Percentiles rank a stretch among this genome's conserved stretches.
Conservation (phyloP, 2,797 vertebrate genomes). For the Sphenopsis melanotis region DNA sequence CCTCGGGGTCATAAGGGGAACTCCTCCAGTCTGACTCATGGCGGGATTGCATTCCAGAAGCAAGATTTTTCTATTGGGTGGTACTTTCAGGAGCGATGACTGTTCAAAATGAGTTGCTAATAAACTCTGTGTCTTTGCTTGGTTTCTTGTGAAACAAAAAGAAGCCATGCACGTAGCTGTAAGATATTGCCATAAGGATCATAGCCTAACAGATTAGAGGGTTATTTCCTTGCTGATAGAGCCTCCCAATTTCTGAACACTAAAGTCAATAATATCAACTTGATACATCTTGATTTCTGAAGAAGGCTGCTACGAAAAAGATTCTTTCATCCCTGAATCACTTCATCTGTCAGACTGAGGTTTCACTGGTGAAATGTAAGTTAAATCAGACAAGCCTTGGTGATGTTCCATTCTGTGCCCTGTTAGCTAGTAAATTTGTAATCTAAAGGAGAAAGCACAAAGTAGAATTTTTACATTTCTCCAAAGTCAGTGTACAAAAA, state of each 20-base stretch:
- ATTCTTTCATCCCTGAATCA: background rate
- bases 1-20: background rate
- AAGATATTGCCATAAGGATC: background rate
- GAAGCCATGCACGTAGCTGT: background rate
- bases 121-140: background rate
- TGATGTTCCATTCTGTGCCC: background rate
- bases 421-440: background rate
- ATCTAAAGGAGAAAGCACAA: background rate
- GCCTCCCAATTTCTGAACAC: background rate
- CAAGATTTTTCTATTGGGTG: background rate
- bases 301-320: background rate
- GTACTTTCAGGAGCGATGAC: slow-evolving; percentile 1
- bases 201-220: background rate
- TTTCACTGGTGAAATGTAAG: background rate
- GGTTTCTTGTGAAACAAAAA: background rate
- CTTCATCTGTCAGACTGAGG: background rate
- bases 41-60: slow-evolving; percentile 30
- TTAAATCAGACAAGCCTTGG: background rate
- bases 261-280: background rate
- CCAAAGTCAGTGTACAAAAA: background rate
- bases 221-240: background rate
- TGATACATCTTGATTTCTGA: background rate
- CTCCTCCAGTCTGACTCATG: background rate
- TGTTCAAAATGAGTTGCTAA: slow-evolving; percentile 24
- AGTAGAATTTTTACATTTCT: background rate